phyloP scores from a whole-genome alignment of 2,888 invertebrate species.

The Nemurella pictetii region DNA sequence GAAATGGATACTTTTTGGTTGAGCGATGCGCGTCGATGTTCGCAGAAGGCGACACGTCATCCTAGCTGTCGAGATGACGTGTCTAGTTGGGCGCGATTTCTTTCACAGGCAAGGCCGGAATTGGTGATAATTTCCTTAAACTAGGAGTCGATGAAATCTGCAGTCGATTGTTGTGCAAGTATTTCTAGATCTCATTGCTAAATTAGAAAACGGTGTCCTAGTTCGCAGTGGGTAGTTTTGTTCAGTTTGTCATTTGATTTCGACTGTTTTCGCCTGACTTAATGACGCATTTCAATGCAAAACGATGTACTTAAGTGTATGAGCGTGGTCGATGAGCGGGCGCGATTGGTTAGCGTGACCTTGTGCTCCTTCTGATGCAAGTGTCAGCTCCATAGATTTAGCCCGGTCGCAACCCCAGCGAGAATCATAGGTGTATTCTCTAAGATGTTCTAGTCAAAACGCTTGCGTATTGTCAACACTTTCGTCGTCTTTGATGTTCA shows the following conservation, averaged over 20 bases:
- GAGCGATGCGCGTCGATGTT: neutral
- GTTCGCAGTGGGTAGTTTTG: neutral
- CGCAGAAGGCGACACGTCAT: neutral
- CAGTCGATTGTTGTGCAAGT: slow-evolving; percentile 13
- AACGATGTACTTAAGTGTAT: neutral
- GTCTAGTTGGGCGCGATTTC: neutral
- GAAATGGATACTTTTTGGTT: slow-evolving; percentile 30
- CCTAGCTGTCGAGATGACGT: too few relatives aligned
- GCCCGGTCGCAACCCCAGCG: neutral
- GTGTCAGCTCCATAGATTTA: neutral
- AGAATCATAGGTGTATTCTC: neutral
- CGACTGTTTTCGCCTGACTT: neutral
- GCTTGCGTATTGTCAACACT: neutral
- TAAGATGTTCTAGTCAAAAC: slow-evolving; percentile 1
- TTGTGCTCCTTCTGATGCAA: too few relatives aligned
- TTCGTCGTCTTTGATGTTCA: neutral
- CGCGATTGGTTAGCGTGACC: too few relatives aligned
- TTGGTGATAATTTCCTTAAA: neutral
- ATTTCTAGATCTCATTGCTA: slow-evolving; percentile 25
- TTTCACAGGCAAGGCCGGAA: neutral
- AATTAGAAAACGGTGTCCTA: neutral
- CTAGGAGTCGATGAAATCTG: neutral
- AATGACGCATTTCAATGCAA: neutral
- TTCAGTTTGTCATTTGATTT: neutral
- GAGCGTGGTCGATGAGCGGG: neutral